These are phyloP conservation scores for Pelobates cultripes DNA, from an alignment of 2,797 vertebrate genomes.

Conservation along the genomic window DNA sequence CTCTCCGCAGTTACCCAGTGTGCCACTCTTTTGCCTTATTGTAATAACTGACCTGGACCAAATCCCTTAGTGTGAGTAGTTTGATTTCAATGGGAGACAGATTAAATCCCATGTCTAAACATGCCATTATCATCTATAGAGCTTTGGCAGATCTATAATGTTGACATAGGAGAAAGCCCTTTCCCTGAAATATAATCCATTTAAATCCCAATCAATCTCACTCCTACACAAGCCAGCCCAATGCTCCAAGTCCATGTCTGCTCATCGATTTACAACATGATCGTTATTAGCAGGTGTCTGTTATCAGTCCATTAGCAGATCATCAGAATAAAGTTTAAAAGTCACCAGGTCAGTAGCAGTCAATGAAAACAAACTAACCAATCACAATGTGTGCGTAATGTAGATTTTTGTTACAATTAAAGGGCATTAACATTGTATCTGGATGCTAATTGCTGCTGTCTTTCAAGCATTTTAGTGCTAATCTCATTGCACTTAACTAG, in stretches of 20 bases:
- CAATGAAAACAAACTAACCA: constrained; percentile 9
- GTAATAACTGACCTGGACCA: constrained; percentile 37
- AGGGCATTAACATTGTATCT: background rate
- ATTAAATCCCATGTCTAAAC: constrained; percentile 52
- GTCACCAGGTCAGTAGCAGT: constrained; percentile 7
- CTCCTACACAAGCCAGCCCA: constrained; percentile 20
- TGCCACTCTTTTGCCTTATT: constrained; percentile 9
- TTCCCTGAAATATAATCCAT: constrained; percentile 44
- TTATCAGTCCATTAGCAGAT: constrained; percentile 30
- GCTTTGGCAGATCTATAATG: constrained; percentile 47
- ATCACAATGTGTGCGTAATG: constrained; percentile 3
- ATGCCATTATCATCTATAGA: constrained; percentile 53
- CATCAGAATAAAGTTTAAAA: constrained; percentile 15
- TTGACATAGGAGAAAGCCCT: constrained; percentile 41
- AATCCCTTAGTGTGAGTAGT: constrained; percentile 32
- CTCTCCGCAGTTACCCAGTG: background rate
- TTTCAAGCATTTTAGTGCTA: too few species aligned
- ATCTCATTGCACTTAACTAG: too few species aligned
- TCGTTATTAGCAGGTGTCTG: constrained; percentile 40
- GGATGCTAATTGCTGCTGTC: background rate
- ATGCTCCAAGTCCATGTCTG: constrained; percentile 23
- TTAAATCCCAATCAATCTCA: constrained; percentile 31
- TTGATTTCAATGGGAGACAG: constrained; percentile 25
- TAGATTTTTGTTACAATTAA: background rate
- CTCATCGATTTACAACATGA: constrained; percentile 28